Percentiles rank a stretch among this genome's conserved stretches.
Evolutionary conservation across 2,797 vertebrate species (phyloP).

Genomic region (Sebastes vulpes): DNA sequence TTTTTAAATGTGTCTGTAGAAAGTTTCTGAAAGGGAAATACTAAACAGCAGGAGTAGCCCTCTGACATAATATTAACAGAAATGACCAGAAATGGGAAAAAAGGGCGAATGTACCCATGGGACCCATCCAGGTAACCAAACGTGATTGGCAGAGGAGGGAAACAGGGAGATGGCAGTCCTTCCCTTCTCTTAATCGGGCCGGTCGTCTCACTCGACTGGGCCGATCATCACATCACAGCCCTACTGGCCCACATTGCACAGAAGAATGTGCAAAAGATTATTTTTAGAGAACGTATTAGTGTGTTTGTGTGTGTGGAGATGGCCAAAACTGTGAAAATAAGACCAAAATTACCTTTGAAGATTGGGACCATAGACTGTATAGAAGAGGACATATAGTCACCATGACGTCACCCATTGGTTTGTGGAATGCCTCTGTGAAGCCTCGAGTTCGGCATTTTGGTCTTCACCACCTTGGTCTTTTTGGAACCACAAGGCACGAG

Average conservation of each 20-base stretch:
- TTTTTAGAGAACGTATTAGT: not conserved
- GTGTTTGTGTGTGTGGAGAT: not conserved
- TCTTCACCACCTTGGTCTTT: accelerated
- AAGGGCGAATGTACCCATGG: not conserved
- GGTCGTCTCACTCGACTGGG: no score
- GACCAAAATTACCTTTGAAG: not conserved
- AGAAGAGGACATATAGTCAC: not conserved
- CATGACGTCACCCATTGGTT: not conserved
- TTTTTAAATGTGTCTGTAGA: not conserved
- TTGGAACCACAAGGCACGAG: not conserved
- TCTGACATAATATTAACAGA: not conserved
- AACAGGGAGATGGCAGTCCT: not conserved
- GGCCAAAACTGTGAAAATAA: not conserved
- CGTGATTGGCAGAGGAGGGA: not conserved
- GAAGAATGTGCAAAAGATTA: not conserved
- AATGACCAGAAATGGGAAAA: not conserved
- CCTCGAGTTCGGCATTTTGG: not conserved
- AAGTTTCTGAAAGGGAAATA: not conserved
- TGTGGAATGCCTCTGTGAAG: not conserved
- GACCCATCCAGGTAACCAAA: not conserved
- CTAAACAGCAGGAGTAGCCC: not conserved
- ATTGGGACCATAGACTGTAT: not conserved
- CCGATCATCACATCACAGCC: no score
- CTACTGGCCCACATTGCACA: not conserved
- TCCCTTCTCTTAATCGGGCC: no score